Percentiles rank a stretch among this genome's conserved stretches.
Conservation (phyloP, 2,113 vertebrate species). For the Pseudonaja textilis region DNA sequence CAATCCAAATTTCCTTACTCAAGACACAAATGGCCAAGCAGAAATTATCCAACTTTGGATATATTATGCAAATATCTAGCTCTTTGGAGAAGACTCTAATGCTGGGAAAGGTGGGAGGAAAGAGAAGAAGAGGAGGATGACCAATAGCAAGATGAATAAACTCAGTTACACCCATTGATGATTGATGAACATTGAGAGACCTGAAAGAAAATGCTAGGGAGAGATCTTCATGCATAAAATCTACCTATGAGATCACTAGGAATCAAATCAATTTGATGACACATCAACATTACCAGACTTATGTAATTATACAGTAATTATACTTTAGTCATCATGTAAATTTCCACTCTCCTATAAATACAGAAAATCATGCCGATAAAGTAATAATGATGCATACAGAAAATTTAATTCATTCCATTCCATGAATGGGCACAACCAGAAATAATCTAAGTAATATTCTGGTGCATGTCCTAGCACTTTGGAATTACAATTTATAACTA, state of each 20-base stretch:
- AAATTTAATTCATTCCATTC: slow-evolving; percentile 50
- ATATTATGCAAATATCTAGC: neutral
- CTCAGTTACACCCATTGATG: neutral
- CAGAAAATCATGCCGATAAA: slow-evolving; percentile 46
- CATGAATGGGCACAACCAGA: slow-evolving; percentile 33
- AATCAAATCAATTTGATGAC: neutral
- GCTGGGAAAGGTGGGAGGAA: neutral
- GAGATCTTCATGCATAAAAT: neutral
- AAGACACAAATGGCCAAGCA: neutral
- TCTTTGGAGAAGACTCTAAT: neutral
- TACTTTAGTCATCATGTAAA: slow-evolving; percentile 61
- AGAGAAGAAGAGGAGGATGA: neutral
- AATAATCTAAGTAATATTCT: slow-evolving; percentile 13
- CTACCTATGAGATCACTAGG: neutral
- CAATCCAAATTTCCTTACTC: neutral
- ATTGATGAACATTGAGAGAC: neutral
- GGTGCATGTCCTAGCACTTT: slow-evolving; percentile 32
- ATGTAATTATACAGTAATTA: neutral
- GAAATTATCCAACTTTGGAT: neutral
- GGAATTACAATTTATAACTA: slow-evolving; percentile 11
- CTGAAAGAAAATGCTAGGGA: neutral
- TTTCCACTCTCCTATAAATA: slow-evolving; percentile 56
- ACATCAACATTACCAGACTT: neutral
- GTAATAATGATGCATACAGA: slow-evolving; percentile 51
- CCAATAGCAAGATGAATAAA: neutral